These are phyloP conservation scores for Corvus hawaiiensis DNA, from an alignment of 2,113 vertebrate genomes.

Conservation along the genomic window DNA sequence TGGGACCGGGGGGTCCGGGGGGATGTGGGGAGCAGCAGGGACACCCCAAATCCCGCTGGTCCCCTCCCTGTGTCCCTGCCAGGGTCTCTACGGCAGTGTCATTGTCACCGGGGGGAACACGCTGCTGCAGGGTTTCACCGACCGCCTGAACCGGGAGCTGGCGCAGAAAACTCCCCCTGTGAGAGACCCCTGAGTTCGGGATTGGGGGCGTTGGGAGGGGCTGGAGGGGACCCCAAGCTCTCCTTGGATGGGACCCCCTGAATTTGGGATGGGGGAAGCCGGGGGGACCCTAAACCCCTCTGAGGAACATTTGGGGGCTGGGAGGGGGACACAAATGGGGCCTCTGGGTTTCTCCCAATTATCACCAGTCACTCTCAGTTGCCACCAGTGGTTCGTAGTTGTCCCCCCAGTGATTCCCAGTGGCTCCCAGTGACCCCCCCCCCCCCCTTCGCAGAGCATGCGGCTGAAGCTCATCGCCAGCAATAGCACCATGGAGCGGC, in stretches of 20 bases:
- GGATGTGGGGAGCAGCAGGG: neutral
- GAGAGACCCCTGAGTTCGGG: neutral
- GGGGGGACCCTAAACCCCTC: no score
- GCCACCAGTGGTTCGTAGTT: neutral
- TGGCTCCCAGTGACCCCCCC: neutral
- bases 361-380: neutral
- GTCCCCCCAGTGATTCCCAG: neutral
- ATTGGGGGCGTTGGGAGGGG: neutral
- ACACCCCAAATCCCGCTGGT: no score
- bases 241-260: neutral
- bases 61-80: neutral
- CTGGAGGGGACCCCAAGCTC: neutral
- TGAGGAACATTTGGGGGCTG: no score
- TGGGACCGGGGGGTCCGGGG: neutral
- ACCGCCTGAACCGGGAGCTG: neutral
- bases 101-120: neutral
- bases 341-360: neutral
- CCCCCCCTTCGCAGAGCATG: slow-evolving; percentile 68
- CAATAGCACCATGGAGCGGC: slow-evolving; percentile 79
- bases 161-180: neutral
- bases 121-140: neutral
- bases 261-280: no score
- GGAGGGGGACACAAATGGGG: no score
- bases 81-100: neutral
- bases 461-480: slow-evolving; percentile 79